phyloP scores from a whole-genome alignment of 2,113 vertebrate species.

The Noturus placidus region DNA sequence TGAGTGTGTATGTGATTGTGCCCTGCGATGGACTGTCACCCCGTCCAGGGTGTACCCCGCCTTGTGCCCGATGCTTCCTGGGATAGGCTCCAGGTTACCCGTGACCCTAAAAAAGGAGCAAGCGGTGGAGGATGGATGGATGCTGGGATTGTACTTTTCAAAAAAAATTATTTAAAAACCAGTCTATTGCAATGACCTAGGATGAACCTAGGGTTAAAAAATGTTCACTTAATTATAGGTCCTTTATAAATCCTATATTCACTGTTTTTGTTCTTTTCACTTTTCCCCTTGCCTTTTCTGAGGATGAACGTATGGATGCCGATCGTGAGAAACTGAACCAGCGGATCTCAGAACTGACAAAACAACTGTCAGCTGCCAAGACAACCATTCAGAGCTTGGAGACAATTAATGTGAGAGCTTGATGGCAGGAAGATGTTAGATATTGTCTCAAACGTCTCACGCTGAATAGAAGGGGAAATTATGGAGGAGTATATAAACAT shows the following conservation, averaged over 20 bases:
- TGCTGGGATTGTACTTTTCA: background rate
- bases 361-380: constrained; percentile 68
- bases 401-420: constrained; percentile 69
- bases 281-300: constrained; percentile 4
- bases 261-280: background rate
- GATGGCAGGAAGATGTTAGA: constrained; percentile 8
- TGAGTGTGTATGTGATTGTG: no score
- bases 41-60: no score
- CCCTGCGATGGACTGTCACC: no score
- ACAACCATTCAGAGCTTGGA: constrained; percentile 66
- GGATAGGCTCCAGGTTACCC: no score
- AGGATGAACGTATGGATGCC: constrained; percentile 69
- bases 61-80: no score
- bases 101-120: no score
- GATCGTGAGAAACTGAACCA: constrained; percentile 71
- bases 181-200: background rate
- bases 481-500: constrained; percentile 11
- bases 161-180: background rate
- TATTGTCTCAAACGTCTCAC: background rate
- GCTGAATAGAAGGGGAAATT: constrained; percentile 26
- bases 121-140: no score
- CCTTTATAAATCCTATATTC: background rate
- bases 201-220: no score
- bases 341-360: constrained; percentile 69
- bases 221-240: background rate